Percentiles rank a stretch among this genome's conserved stretches.
Evolutionary conservation across 2,113 vertebrate genomes (phyloP).

Genomic region (Alexandromys fortis): DNA sequence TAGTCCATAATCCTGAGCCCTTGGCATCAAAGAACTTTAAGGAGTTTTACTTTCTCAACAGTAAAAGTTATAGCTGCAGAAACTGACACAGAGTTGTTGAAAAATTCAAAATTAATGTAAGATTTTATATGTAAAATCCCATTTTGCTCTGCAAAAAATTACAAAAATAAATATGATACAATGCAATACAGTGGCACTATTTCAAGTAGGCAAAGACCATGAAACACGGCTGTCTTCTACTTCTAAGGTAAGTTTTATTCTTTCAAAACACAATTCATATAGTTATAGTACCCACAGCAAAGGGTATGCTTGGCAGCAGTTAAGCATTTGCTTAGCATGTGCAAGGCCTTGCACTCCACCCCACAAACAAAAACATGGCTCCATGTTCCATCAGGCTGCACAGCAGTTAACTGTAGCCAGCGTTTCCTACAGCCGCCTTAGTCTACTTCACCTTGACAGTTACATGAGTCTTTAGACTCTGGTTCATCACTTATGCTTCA

Average conservation of each 20-base stretch:
- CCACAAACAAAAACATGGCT: neutral
- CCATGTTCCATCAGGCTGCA: neutral
- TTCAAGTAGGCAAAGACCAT: neutral
- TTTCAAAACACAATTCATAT: neutral
- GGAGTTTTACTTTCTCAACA: neutral
- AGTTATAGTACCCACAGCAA: neutral
- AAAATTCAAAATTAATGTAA: neutral
- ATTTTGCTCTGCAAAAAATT: neutral
- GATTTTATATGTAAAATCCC: neutral
- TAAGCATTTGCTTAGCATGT: neutral
- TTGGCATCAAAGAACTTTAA: neutral
- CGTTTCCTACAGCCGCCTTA: neutral
- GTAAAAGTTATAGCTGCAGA: neutral
- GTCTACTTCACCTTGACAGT: neutral
- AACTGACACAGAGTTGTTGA: neutral
- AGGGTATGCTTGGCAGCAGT: neutral
- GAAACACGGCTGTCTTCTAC: conserved; percentile 10
- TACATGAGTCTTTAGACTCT: neutral
- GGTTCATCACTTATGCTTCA: neutral
- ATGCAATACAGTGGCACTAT: neutral
- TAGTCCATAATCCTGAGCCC: neutral
- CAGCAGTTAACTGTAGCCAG: neutral
- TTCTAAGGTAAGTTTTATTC: neutral
- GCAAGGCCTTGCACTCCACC: neutral
- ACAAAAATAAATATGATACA: neutral